Percentiles rank a stretch among this genome's conserved stretches.
phyloP scores from a whole-genome alignment of 1,140 invertebrate genomes.

The Spodoptera litura region DNA sequence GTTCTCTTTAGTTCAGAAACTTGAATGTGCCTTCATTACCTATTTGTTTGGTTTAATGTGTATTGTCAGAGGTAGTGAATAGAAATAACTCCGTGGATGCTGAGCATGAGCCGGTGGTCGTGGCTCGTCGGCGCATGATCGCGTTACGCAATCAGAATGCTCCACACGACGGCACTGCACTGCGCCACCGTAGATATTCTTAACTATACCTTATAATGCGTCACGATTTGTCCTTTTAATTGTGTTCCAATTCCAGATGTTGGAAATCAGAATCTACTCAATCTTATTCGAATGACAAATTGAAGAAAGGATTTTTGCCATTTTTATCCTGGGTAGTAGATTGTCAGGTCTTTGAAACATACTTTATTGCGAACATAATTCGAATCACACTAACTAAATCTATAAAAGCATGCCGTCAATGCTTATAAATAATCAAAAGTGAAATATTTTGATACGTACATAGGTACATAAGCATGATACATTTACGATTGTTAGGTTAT shows the following conservation, averaged over 20 bases:
- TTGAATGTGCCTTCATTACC: constrained; percentile 21
- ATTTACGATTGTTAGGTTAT: too few relatives aligned
- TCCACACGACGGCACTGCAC: constrained; percentile 37
- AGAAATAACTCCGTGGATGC: constrained; percentile 42
- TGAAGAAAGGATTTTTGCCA: neutral
- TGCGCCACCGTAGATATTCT: constrained; percentile 44
- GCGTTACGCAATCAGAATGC: constrained; percentile 49
- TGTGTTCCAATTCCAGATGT: constrained; percentile 50
- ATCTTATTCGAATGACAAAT: constrained; percentile 13
- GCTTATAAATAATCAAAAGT: too few relatives aligned
- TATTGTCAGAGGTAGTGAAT: constrained; percentile 31
- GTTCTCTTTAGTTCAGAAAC: neutral
- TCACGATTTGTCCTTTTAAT: constrained; percentile 54
- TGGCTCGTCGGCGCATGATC: constrained; percentile 43
- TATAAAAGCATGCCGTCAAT: too few relatives aligned
- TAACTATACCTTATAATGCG: constrained; percentile 48
- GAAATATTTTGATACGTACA: too few relatives aligned
- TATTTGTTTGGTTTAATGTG: constrained; percentile 29
- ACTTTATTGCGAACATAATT: too few relatives aligned
- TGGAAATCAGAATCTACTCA: constrained; percentile 16
- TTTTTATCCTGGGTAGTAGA: neutral
- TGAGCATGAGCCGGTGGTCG: constrained; percentile 42
- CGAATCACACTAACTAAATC: too few relatives aligned
- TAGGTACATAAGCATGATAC: too few relatives aligned
- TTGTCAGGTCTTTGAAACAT: neutral